phyloP scores from a whole-genome alignment of 2,888 invertebrate species.

The Drosophila glabriapex region DNA sequence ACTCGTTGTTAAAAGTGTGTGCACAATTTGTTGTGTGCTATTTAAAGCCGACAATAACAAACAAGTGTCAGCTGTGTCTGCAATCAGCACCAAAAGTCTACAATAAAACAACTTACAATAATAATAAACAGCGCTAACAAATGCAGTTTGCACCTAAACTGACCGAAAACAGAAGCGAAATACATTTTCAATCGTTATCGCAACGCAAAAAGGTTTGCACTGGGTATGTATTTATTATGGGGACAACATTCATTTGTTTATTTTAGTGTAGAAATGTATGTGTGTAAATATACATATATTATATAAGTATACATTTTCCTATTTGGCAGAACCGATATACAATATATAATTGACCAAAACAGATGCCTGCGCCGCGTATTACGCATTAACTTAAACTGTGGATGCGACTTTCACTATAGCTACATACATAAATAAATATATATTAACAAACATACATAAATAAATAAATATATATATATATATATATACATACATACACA shows the following conservation, averaged over 20 bases:
- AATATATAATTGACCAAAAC: conserved; percentile 14
- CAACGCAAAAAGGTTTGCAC: conserved; percentile 15
- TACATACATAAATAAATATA: neutral
- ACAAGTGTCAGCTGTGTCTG: conserved; percentile 1
- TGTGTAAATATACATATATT: neutral
- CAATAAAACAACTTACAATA: neutral
- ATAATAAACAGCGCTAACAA: conserved; percentile 8
- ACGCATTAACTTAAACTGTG: conserved; percentile 15
- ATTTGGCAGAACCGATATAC: neutral
- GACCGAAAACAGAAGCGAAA: conserved; percentile 10
- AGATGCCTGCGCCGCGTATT: conserved; percentile 5
- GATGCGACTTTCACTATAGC: neutral
- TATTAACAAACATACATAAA: too few relatives aligned
- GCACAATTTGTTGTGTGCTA: conserved; percentile 17
- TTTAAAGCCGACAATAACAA: conserved; percentile 21
- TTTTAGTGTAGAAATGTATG: neutral
- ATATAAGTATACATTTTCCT: neutral
- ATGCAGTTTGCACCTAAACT: conserved; percentile 12
- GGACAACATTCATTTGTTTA: neutral
- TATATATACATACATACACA: neutral
- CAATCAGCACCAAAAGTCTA: neutral
- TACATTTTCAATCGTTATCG: conserved; percentile 10
- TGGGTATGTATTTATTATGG: neutral
- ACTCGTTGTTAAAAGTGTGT: conserved; percentile 13
- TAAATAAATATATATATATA: neutral